phyloP scores from a whole-genome alignment of 2,888 invertebrate species.

The Andrena trimmerana region DNA sequence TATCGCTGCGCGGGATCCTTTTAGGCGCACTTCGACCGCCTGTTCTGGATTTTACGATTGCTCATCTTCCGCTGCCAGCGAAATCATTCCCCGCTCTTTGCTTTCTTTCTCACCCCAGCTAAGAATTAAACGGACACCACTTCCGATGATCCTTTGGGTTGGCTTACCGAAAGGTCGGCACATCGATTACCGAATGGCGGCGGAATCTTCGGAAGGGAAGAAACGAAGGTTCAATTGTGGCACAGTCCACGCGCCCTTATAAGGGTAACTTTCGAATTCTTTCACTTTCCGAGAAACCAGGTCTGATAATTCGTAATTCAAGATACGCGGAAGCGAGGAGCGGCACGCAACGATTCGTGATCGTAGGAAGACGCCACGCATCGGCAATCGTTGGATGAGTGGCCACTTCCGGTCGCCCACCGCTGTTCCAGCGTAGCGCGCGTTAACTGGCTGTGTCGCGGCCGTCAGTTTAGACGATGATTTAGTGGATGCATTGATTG shows the following conservation, averaged over 20 bases:
- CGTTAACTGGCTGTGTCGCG: conserved; percentile 81
- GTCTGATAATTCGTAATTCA: not conserved
- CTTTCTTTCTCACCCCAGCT: not conserved
- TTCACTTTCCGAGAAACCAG: not conserved
- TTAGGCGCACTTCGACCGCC: conserved; percentile 40
- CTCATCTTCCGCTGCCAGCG: conserved; percentile 24
- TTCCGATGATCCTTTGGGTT: not conserved
- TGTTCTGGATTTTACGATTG: conserved; percentile 57
- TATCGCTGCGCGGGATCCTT: conserved; percentile 54
- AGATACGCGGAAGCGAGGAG: conserved; percentile 27
- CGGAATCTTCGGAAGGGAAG: not conserved
- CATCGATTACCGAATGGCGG: not conserved
- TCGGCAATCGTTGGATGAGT: conserved; percentile 84
- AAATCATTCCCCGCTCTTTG: conserved; percentile 24
- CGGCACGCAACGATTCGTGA: conserved; percentile 48
- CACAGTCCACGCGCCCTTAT: not conserved
- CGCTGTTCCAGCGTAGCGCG: conserved; percentile 68
- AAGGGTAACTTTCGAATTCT: not conserved
- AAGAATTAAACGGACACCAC: not conserved
- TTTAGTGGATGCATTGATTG: conserved; percentile 85
- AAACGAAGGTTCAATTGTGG: not conserved
- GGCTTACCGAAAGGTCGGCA: not conserved
- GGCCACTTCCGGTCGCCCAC: conserved; percentile 85
- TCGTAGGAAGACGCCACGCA: conserved; percentile 82
- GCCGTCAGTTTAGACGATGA: conserved; percentile 85